These are phyloP conservation scores for Elaphurus davidianus DNA, from an alignment of 2,113 vertebrate species.

Conservation along the genomic window DNA sequence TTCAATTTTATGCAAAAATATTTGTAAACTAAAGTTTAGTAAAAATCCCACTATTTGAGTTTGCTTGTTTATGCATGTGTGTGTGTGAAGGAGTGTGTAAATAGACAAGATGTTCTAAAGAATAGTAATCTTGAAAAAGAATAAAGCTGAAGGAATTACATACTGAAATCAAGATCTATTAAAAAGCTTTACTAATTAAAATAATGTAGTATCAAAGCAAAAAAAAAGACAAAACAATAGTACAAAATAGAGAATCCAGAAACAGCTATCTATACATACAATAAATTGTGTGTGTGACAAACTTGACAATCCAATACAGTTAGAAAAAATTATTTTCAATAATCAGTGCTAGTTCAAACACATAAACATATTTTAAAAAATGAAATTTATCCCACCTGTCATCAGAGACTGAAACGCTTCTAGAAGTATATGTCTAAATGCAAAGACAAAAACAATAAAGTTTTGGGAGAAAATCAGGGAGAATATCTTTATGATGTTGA, in stretches of 20 bases:
- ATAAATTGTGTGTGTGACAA: neutral
- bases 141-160: neutral
- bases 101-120: neutral
- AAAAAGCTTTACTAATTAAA: neutral
- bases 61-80: neutral
- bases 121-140: neutral
- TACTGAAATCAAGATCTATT: neutral
- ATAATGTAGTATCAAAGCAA: neutral
- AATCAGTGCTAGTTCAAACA: neutral
- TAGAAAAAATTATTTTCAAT: neutral
- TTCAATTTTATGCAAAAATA: neutral
- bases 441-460: neutral
- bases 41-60: neutral
- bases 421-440: neutral
- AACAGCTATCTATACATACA: neutral
- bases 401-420: neutral
- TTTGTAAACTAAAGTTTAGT: neutral
- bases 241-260: neutral
- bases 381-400: neutral
- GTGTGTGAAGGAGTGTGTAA: neutral
- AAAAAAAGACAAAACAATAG: neutral
- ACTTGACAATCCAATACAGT: neutral
- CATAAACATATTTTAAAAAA: neutral
- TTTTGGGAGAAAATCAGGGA: neutral
- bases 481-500: neutral